These are phyloP conservation scores for Smithornis capensis DNA, from an alignment of 2,113 vertebrate genomes.

Conservation along the genomic window DNA sequence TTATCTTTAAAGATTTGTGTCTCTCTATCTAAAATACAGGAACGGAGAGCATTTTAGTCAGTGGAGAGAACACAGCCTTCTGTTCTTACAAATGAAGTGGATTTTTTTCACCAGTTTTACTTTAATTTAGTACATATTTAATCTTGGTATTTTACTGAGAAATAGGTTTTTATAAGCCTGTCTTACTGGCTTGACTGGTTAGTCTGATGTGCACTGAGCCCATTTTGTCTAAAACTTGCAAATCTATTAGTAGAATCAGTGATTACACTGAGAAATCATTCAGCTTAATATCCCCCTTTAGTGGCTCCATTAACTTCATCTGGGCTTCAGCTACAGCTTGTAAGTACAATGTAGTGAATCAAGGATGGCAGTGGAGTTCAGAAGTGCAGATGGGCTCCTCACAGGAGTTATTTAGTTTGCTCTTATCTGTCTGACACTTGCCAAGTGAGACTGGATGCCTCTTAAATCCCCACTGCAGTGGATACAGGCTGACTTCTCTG, in stretches of 20 bases:
- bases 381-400: not conserved
- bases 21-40: not conserved
- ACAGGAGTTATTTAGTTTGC: not conserved
- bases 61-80: not conserved
- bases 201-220: not conserved
- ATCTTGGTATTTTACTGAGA: not conserved
- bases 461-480: not conserved
- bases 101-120: not conserved
- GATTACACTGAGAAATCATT: not conserved
- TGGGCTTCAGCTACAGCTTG: not conserved
- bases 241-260: not conserved
- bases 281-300: not conserved
- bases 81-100: not conserved
- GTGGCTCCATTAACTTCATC: not conserved
- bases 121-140: not conserved
- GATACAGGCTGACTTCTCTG: not conserved
- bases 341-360: not conserved
- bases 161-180: not conserved
- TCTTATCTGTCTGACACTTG: not conserved
- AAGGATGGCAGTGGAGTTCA: not conserved
- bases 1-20: not conserved
- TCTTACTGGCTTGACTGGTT: not conserved
- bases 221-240: not conserved
- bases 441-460: not conserved
- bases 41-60: not conserved